Evolutionary conservation across 2,113 vertebrate genomes (phyloP), one percentile per base, ranked within the genome.

Genomic region (Callionymus lyra): DNA sequence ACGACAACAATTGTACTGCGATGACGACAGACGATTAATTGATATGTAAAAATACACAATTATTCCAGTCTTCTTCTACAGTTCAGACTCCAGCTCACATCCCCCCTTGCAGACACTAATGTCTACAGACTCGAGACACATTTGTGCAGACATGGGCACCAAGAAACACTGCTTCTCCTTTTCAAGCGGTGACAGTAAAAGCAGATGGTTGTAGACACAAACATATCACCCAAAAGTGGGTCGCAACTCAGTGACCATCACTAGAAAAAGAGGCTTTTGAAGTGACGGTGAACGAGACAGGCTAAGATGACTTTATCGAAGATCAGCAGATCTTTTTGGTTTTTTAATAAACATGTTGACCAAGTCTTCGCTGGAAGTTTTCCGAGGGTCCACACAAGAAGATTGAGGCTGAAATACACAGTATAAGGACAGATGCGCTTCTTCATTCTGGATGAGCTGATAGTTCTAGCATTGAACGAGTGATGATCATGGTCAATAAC

Each of bases 381-480:
- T n/a, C n/a, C n/a, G n/a, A n/a, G n/a, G n/a, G n/a, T n/a, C n/a
- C n/a, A n/a, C n/a, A n/a, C n/a, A n/a, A n/a, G n/a, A n/a, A n/a
- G n/a, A n/a, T n/a, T n/a, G n/a, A n/a, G n/a, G n/a, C n/a, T n/a
- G n/a, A n/a, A n/a, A n/a, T n/a, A n/a, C n/a, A n/a, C n/a, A n/a
- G n/a, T n/a, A n/a, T n/a, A n/a, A n/a, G n/a, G n/a, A n/a, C n/a
- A n/a, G n/a, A n/a, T n/a, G n/a, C n/a, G n/a, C n/a, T n/a, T n/a
- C n/a, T n/a, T n/a, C n/a, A n/a, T n/a, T n/a, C n/a, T n/a, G n/a
- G n/a, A n/a, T n/a, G n/a, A n/a, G n/a, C n/a, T n/a, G n/a, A n/a
- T n/a, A n/a, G n/a, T n/a, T n/a, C n/a, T n/a, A n/a, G n/a, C 10
- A 34, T 56, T 70, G 60, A 59, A 62, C 47, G 58, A 67, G 19